Conservation (phyloP, 1,140 invertebrate species). For the Cyrtorhinus lividipennis region DNA sequence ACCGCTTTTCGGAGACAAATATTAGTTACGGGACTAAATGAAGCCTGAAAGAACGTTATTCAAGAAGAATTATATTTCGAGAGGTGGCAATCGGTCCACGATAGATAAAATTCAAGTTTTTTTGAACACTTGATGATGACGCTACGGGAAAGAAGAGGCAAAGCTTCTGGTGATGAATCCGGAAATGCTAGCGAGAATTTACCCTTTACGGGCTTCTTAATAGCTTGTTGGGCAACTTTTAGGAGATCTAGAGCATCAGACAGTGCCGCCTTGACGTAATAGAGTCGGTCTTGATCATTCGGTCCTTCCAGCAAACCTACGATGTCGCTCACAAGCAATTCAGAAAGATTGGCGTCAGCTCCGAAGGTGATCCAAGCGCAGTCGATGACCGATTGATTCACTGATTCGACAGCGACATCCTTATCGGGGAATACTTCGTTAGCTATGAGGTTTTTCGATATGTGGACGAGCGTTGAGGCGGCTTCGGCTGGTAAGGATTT, state of each 20-base stretch:
- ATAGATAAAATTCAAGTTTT: slow-evolving; percentile 54
- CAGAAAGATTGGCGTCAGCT: slow-evolving; percentile 30
- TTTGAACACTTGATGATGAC: slow-evolving; percentile 41
- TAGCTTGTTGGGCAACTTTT: slow-evolving; percentile 29
- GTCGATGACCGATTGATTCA: slow-evolving; percentile 39
- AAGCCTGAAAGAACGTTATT: no score
- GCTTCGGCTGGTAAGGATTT: slow-evolving; percentile 41
- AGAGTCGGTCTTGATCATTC: slow-evolving; percentile 30
- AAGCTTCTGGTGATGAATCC: slow-evolving; percentile 30
- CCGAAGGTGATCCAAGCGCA: slow-evolving; percentile 27
- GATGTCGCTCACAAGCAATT: slow-evolving; percentile 31
- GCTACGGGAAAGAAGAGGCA: slow-evolving; percentile 36
- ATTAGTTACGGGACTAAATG: no score
- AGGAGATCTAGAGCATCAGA: slow-evolving; percentile 44
- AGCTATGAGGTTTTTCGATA: slow-evolving; percentile 42
- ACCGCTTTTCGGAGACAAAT: no score
- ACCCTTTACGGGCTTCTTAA: slow-evolving; percentile 29
- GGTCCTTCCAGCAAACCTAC: slow-evolving; percentile 35
- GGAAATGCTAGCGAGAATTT: slow-evolving; percentile 40
- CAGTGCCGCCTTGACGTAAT: slow-evolving; percentile 38
- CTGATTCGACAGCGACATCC: slow-evolving; percentile 42
- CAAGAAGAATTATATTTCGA: no score
- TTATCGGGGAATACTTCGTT: slow-evolving; percentile 44
- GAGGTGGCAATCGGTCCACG: slow-evolving; percentile 30
- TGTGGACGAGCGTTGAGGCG: slow-evolving; percentile 36